phyloP scores from a whole-genome alignment of 2,888 invertebrate genomes.

The Hypsopygia costalis region DNA sequence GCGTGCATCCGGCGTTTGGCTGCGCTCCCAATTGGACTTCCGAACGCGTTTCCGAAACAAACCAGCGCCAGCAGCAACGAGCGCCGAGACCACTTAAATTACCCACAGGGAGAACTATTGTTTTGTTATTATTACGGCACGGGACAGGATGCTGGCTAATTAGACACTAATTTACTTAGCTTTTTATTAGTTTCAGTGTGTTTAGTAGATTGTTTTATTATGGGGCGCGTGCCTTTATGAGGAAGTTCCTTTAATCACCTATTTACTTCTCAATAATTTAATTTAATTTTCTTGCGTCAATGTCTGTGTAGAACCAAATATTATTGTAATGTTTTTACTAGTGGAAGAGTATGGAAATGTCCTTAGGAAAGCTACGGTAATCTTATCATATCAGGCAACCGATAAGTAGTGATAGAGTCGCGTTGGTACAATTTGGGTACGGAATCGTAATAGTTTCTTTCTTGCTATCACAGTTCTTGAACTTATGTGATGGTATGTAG shows the following conservation, averaged over 20 bases:
- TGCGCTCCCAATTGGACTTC: constrained; percentile 78
- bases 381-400: too few relatives aligned
- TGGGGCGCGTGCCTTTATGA: constrained; percentile 1
- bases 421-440: too few relatives aligned
- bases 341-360: too few relatives aligned
- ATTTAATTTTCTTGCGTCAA: too few relatives aligned
- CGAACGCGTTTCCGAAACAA: constrained; percentile 75
- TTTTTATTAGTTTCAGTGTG: constrained; percentile 44
- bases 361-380: too few relatives aligned
- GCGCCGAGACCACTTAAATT: constrained; percentile 56
- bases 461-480: too few relatives aligned
- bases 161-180: constrained; percentile 65
- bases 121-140: constrained; percentile 76
- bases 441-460: too few relatives aligned
- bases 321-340: too few relatives aligned
- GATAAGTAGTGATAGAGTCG: too few relatives aligned
- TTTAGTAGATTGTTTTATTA: constrained; percentile 16
- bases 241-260: not conserved
- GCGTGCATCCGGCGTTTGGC: constrained; percentile 64
- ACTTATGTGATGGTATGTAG: too few relatives aligned
- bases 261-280: too few relatives aligned
- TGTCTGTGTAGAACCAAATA: too few relatives aligned
- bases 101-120: constrained; percentile 65
- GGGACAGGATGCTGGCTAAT: constrained; percentile 77
- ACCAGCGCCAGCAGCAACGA: constrained; percentile 36